Evolutionary conservation across 2,797 vertebrate species (phyloP).

Genomic region (Silurus aristotelis): DNA sequence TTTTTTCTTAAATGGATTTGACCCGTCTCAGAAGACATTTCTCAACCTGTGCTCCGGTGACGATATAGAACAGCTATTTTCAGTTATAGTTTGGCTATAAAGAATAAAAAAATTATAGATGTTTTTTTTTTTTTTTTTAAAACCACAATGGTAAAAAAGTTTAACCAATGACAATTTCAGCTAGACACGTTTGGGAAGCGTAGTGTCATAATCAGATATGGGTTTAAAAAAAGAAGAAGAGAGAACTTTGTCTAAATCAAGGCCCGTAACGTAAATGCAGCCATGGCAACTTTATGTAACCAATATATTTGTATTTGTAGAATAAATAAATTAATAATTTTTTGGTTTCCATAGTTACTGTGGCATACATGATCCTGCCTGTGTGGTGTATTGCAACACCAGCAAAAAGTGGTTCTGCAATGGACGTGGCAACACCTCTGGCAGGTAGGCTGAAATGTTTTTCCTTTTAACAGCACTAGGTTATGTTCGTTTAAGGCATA

Average conservation of each 20-base stretch:
- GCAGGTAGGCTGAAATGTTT: conserved; percentile 80
- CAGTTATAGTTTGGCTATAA: too few relatives aligned
- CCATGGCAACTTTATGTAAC: not conserved
- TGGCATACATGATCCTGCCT: conserved; percentile 98
- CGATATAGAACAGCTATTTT: not conserved
- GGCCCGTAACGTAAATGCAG: not conserved
- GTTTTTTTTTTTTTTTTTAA: not conserved
- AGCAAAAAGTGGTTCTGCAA: conserved; percentile 99
- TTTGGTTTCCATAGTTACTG: conserved; percentile 81
- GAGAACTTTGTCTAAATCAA: not conserved
- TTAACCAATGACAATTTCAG: not conserved
- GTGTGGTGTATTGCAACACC: conserved; percentile 98
- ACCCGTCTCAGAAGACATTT: too few relatives aligned
- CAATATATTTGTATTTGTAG: not conserved
- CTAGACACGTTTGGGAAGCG: not conserved
- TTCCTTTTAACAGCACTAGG: too few relatives aligned
- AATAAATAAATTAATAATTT: not conserved
- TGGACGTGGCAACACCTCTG: conserved; percentile 96
- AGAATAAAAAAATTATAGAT: too few relatives aligned
- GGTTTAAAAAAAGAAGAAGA: not conserved
- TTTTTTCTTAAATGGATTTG: not conserved
- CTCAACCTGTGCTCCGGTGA: too few relatives aligned
- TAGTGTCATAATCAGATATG: not conserved
- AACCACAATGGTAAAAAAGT: not conserved
- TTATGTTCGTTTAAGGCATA: too few relatives aligned